Evolutionary conservation across 2,113 vertebrate genomes (phyloP), one percentile per base, ranked within the genome.

Genomic region (Clinocottus analis): DNA sequence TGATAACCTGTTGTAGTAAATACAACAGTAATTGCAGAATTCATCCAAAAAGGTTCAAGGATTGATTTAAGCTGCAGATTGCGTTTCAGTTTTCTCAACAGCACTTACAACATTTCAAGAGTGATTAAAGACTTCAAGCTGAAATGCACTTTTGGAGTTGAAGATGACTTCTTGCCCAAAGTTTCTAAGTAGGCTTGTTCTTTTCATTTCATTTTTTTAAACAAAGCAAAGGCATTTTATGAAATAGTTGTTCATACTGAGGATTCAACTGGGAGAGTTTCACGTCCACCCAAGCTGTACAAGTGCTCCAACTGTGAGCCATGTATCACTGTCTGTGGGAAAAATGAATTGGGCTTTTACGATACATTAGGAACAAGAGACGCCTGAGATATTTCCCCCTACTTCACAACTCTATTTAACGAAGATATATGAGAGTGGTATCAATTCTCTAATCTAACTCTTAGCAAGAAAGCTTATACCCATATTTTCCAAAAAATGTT

Each of bases 1-100:
- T 56, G 53, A 23, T 31, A 14, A 23, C 35, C 11, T 3, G 21
- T 23, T 41, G 12, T 41, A 47, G 43, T 47, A 14, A 31, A 31
- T 27, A 67, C 49, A 68, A 67, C n/a, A 65, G 13, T 43, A 59
- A 11, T 21, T 43, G 41, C 41, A 43, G 41, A 43, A 66, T 19
- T 66, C 14, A 47, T 45, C 45, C 45, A 51, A 51, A 33, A 51
- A 21, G 35, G 49, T 37, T 53, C 43, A 23, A 2, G 43, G 5
- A 17, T 12, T 41, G 53, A 71, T 58, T 60, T 25, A 56, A 37
- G 35, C 31, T 21, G n/a, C 8, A 25, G 13, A 19, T 45, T 68
- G 19, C 7, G 0, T 71, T 39, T 27, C 7, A 27, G 25, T 61
- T 33, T 47, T 9, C 27, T 47, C 39, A n/a, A 23, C 39, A 49